Evolutionary conservation across 1,140 invertebrate genomes (phyloP), one percentile per base, ranked within the genome.

Genomic region (Penaeus chinensis): DNA sequence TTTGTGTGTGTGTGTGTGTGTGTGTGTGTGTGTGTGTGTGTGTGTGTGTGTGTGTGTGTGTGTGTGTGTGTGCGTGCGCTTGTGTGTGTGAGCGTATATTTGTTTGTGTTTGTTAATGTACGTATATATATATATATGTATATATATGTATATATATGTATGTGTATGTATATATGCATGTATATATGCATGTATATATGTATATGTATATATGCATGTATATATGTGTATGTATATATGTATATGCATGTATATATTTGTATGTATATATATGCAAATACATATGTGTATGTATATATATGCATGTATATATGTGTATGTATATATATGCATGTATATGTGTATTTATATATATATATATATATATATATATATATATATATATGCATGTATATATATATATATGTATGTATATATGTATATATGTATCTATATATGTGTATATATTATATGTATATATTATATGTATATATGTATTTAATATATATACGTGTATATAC

Each of bases 101-200:
- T 13, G 65, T 62, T 66, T 37, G 65, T 20, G 32, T 20, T 10
- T 37, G 37, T 37, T 42, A 20, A 19, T 37, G 11, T 24, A 82
- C 4, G 37, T 37, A 82, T 24, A 82, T 24, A 66, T 20, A 82
- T 19, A 82, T 60, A 77, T 77, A 77, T 77, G 18, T 77, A 77
- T 77, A 77, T 47, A 77, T 77, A 77, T 77, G 18, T 77, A 77
- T 77, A 42, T 77, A 37, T 79, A 79, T n/a, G 20, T 24, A 27
- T 7, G 16, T 74, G 16, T 27, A 32, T 74, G 37, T 60, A 32
- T 74, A 27, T 74, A 74, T 27, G 37, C 62, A 80, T 80, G 62
- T 80, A 80, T 80, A 80, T 80, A 80, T 80, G 62, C 62, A 80
- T 80, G 62, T 80, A 80, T 80, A 80, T 80, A 80, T 81, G 61